These are phyloP conservation scores for Parus major DNA, from an alignment of 2,113 vertebrate genomes.

Conservation along the genomic window DNA sequence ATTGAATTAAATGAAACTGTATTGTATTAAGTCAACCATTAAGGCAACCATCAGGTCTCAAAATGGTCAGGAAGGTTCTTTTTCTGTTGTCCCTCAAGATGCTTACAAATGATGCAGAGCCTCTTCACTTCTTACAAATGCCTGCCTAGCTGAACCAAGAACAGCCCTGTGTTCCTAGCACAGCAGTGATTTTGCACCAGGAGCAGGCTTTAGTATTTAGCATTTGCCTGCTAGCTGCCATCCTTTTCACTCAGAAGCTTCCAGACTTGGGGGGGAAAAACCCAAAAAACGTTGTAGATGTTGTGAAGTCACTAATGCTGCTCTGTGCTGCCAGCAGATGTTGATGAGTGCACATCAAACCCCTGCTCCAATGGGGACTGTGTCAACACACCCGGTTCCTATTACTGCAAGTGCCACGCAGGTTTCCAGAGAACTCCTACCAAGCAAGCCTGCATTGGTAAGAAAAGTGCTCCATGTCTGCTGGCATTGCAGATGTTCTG, in stretches of 20 bases:
- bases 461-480: background rate
- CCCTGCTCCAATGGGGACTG: conserved; percentile 80
- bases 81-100: background rate
- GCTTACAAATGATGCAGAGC: background rate
- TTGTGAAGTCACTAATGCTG: background rate
- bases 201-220: background rate
- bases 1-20: background rate
- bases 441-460: conserved; percentile 79
- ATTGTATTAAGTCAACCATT: background rate
- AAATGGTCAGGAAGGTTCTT: background rate
- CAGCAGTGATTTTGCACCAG: background rate
- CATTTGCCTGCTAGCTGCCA: background rate
- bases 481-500: background rate
- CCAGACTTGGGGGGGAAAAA: background rate
- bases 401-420: conserved; percentile 79
- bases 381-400: conserved; percentile 81
- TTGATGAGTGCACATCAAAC: conserved; percentile 78
- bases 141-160: background rate
- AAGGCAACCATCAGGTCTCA: background rate
- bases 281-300: rapidly evolving
- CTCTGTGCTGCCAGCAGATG: conserved; percentile 65
- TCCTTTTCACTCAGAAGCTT: background rate
- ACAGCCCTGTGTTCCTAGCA: background rate
- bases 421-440: conserved; percentile 78
- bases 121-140: background rate